These are phyloP conservation scores for Pantala flavescens DNA, from an alignment of 1,140 invertebrate species.

Conservation along the genomic window DNA sequence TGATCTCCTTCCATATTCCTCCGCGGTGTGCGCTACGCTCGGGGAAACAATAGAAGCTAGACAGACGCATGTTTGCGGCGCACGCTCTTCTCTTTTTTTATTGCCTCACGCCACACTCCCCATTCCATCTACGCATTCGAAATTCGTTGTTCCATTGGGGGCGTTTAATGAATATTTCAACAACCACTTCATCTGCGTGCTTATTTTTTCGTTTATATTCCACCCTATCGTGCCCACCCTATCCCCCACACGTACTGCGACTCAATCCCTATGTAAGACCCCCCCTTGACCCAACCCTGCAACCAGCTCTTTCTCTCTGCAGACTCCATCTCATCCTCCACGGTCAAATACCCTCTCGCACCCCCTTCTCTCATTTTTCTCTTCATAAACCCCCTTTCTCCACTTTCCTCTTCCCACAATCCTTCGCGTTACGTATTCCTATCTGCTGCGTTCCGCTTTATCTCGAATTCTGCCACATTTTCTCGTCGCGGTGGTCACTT, in stretches of 20 bases:
- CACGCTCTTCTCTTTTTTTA: too few relatives aligned
- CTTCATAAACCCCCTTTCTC: too few relatives aligned
- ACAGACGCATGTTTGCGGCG: too few relatives aligned
- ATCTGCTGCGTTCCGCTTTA: too few relatives aligned
- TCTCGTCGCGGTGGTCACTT: too few relatives aligned
- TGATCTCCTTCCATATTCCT: too few relatives aligned
- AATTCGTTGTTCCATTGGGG: not conserved
- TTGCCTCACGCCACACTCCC: too few relatives aligned
- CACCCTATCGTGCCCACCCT: not conserved
- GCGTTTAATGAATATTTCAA: slow-evolving; percentile 7
- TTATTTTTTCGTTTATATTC: not conserved
- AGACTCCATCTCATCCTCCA: not conserved
- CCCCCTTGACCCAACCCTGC: not conserved
- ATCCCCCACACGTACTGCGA: not conserved
- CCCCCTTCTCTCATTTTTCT: not conserved
- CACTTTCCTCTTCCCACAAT: too few relatives aligned
- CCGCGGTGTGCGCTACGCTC: too few relatives aligned
- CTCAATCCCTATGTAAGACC: not conserved
- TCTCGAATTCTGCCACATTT: too few relatives aligned
- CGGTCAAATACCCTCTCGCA: not conserved
- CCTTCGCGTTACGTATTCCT: too few relatives aligned
- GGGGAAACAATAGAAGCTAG: too few relatives aligned
- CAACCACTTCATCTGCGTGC: not conserved
- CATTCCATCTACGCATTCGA: not conserved
- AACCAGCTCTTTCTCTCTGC: not conserved